Conservation (phyloP, 2,113 vertebrate species). For the Hippolais icterina region DNA sequence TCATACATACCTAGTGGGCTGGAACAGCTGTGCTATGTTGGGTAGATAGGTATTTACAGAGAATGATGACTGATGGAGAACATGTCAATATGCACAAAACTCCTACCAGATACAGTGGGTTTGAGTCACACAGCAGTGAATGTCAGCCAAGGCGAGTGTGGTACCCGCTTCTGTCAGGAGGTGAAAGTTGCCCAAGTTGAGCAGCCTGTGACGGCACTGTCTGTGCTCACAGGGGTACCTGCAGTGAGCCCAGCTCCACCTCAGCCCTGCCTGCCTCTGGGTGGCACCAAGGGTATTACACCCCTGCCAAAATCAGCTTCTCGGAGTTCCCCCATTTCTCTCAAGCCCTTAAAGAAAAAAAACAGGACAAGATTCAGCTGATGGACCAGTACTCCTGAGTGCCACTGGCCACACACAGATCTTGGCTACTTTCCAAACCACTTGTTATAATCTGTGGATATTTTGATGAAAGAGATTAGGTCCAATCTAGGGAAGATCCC, state of each 20-base stretch:
- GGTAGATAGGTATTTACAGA: background rate
- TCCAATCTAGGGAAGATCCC: background rate
- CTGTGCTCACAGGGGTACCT: background rate
- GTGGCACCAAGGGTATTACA: background rate
- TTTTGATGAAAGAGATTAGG: background rate
- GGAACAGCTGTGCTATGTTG: background rate
- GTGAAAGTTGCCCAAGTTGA: background rate
- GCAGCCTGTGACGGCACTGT: fast-evolving
- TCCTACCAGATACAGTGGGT: background rate
- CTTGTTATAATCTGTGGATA: background rate
- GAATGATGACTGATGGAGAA: background rate
- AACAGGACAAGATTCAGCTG: background rate
- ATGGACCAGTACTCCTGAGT: background rate
- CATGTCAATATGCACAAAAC: fast-evolving
- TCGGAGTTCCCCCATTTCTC: background rate
- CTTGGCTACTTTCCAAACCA: background rate
- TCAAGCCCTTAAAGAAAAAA: background rate
- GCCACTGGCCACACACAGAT: background rate
- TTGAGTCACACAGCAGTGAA: background rate
- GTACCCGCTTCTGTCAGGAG: background rate
- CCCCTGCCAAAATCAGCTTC: background rate
- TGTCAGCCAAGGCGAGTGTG: fast-evolving
- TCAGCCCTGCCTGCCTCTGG: background rate
- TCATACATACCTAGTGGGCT: background rate
- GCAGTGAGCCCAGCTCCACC: background rate